Evolutionary conservation across 2,888 invertebrate species (phyloP).

Genomic region (Pristionchus exspectatus): DNA sequence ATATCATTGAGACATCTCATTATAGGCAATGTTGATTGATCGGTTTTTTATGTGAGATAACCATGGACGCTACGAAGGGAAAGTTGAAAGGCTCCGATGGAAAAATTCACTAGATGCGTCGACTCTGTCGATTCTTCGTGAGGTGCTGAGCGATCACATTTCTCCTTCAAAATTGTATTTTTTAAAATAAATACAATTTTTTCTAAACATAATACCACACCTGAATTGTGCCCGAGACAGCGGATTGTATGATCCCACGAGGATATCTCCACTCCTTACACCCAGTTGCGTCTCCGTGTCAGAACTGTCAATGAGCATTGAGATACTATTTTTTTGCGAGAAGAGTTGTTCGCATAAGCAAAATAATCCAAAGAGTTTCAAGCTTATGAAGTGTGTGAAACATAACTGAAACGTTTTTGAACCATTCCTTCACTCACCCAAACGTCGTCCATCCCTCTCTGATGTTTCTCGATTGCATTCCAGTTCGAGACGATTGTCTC

Average conservation of each 20-base stretch:
- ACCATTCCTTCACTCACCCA: not conserved
- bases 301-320: not conserved
- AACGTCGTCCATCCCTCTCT: not conserved
- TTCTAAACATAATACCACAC: not conserved
- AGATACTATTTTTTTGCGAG: not conserved
- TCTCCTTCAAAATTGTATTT: not conserved
- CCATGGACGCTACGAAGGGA: not conserved
- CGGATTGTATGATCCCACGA: not conserved
- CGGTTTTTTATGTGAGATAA: not conserved
- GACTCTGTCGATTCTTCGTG: conserved; percentile 1
- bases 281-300: not conserved
- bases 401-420: not conserved
- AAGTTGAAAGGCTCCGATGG: not conserved
- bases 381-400: not conserved
- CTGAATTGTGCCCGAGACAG: not conserved
- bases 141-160: conserved; percentile 18
- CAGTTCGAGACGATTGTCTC: not conserved
- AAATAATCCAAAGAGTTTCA: not conserved
- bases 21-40: not conserved
- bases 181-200: not conserved
- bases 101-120: not conserved
- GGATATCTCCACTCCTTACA: not conserved
- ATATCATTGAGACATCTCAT: not conserved
- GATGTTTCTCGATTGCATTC: conserved; percentile 25
- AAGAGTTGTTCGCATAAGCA: too few relatives aligned